Evolutionary conservation across 2,888 invertebrate genomes (phyloP), one percentile per base, ranked within the genome.

Genomic region (Drosophila dives): DNA sequence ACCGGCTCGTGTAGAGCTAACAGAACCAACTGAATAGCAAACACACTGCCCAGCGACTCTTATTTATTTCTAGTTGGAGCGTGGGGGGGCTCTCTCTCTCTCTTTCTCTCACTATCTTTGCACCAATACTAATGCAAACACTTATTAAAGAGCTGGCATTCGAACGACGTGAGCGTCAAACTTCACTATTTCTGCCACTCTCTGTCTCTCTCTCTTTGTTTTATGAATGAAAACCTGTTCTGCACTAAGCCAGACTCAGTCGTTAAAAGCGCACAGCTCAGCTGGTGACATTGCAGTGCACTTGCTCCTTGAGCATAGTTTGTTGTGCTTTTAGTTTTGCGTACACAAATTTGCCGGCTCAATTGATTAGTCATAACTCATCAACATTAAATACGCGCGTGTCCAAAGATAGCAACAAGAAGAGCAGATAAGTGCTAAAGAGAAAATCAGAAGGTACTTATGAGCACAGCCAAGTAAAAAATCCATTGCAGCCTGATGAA

Each of bases 21-120:
- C 72, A 85, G 60, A 79, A 80, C 67, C 62, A 87, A 91, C 92
- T 91, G 91, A 90, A 78, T 63, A 64, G 71, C 58, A 59, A 36
- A 33, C 63, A 56, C 75, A 45, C 63, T 50, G 53, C 29, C 40
- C 65, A 72, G 59, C 72, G 64, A 42, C 63, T 80, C 88, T 89
- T 85, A 85, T 90, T 90, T 86, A 75, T 89, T 85, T 75, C 73
- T 60, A 72, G 73, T 70, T 53, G 26, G 49, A 53, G 51, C 58
- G 40, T 62, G 49, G 55, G 58, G 60, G 42, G 5, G 3, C 29
- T 29, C 29, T 6, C 29, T 29, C 29, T 29, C 29, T 29, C 29
- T 29, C n/a, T 63, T 45, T 36, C 23, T 62, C 12, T 40, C 17
- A 10, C 32, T 33, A 51, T 51, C 34, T 54, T 3, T 23, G 3